phyloP scores from a whole-genome alignment of 2,888 invertebrate species.

The Spicauda simplicius region DNA sequence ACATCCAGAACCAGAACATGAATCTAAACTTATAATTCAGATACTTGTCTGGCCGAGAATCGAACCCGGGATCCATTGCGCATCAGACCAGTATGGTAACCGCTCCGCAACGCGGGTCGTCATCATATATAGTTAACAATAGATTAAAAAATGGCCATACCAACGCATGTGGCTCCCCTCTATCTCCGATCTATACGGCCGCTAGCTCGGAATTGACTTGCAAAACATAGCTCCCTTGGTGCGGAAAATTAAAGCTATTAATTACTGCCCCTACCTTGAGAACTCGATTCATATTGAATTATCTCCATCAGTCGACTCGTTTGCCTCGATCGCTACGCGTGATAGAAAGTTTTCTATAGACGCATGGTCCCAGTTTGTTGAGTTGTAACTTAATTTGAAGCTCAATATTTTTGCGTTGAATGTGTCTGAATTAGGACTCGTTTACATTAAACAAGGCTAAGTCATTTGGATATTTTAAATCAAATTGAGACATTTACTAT shows the following conservation, averaged over 20 bases:
- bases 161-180: constrained; percentile 20
- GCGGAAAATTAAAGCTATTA: constrained; percentile 42
- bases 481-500: too few species aligned
- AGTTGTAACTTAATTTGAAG: neutral
- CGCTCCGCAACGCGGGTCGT: too few species aligned
- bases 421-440: too few species aligned
- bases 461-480: too few species aligned
- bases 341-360: neutral
- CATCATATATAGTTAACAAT: neutral
- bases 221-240: constrained; percentile 38
- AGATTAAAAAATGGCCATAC: neutral
- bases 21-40: too few species aligned
- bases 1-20: too few species aligned
- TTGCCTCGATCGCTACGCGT: neutral
- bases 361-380: neutral
- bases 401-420: too few species aligned
- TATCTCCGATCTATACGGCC: constrained; percentile 36
- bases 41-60: too few species aligned
- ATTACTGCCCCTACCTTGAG: constrained; percentile 34
- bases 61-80: too few species aligned
- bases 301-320: neutral
- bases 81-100: too few species aligned
- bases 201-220: constrained; percentile 40
- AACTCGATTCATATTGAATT: constrained; percentile 14
- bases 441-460: too few species aligned